phyloP scores from a whole-genome alignment of 2,888 invertebrate species.

The Ganaspis brasiliensis region DNA sequence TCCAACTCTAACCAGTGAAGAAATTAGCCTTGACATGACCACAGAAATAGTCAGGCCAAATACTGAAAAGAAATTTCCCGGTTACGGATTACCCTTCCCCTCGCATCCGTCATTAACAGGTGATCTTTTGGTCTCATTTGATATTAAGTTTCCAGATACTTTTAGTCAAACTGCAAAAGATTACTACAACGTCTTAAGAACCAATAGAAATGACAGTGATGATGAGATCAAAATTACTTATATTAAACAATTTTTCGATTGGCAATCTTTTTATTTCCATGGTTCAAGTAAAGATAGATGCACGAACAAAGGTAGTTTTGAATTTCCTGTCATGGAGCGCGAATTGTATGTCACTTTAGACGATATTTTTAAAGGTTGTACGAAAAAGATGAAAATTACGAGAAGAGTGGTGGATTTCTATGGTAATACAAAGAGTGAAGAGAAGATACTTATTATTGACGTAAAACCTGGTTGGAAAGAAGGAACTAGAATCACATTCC shows the following conservation, averaged over 20 bases:
- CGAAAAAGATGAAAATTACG: slow-evolving; percentile 99
- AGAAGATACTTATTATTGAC: slow-evolving; percentile 96
- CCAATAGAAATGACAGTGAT: slow-evolving; percentile 92
- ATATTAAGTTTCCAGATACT: slow-evolving; percentile 95
- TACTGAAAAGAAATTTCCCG: slow-evolving; percentile 92
- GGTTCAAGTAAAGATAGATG: slow-evolving; percentile 84
- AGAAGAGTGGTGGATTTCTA: slow-evolving; percentile 93
- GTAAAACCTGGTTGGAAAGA: slow-evolving; percentile 99
- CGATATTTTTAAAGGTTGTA: slow-evolving; percentile 95
- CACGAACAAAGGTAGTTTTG: slow-evolving; percentile 85
- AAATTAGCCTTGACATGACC: slow-evolving; percentile 89
- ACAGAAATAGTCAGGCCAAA: slow-evolving; percentile 94
- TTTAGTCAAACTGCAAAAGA: slow-evolving; percentile 91
- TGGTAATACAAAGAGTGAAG: slow-evolving; percentile 92
- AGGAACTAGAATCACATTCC: slow-evolving; percentile 98
- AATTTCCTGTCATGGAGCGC: slow-evolving; percentile 95
- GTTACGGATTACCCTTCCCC: slow-evolving; percentile 95
- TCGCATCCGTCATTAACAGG: slow-evolving; percentile 95
- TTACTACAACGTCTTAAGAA: slow-evolving; percentile 96
- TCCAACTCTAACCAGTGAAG: slow-evolving; percentile 93
- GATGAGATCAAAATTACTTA: slow-evolving; percentile 99
- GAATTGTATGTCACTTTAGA: slow-evolving; percentile 96
- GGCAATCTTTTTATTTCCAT: no score
- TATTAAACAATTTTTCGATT: no score
- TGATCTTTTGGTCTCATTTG: slow-evolving; percentile 95